phyloP scores from a whole-genome alignment of 1,140 invertebrate species.

The Drosophila pallidifrons region DNA sequence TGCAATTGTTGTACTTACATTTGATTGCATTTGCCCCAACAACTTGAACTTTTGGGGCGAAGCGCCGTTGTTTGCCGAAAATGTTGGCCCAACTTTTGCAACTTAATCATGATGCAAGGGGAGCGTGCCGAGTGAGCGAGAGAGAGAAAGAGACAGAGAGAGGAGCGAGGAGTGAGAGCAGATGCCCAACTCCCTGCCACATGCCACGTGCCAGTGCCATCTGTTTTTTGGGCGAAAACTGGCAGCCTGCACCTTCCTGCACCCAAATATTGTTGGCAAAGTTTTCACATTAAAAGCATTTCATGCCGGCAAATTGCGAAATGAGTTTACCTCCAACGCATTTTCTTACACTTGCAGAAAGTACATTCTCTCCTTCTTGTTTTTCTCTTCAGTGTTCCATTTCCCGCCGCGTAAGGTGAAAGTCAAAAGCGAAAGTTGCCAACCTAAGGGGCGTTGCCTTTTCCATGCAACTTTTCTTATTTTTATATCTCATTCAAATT shows the following conservation, averaged over 20 bases:
- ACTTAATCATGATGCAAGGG: slow-evolving; percentile 66
- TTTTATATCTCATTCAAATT: slow-evolving; percentile 16
- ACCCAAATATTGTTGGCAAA: slow-evolving; percentile 69
- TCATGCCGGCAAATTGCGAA: slow-evolving; percentile 76
- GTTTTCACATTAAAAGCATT: slow-evolving; percentile 81
- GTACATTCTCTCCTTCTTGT: not conserved
- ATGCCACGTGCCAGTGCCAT: slow-evolving; percentile 35
- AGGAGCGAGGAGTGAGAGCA: not conserved
- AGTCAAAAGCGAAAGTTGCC: slow-evolving; percentile 35
- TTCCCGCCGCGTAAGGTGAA: slow-evolving; percentile 7
- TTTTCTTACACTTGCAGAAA: slow-evolving; percentile 31
- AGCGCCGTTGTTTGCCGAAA: slow-evolving; percentile 48
- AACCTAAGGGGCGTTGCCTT: slow-evolving; percentile 25
- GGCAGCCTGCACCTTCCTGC: slow-evolving; percentile 45
- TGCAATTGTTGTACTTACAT: slow-evolving; percentile 63
- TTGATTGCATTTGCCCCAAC: slow-evolving; percentile 72
- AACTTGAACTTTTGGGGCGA: slow-evolving; percentile 51
- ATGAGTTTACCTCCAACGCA: slow-evolving; percentile 65
- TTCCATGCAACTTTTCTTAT: not conserved
- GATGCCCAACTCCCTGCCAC: slow-evolving; percentile 25
- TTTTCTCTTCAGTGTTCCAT: not conserved
- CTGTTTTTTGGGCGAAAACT: slow-evolving; percentile 25
- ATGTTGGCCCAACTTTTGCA: slow-evolving; percentile 64
- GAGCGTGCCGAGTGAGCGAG: slow-evolving; percentile 12
- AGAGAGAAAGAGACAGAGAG: no score